phyloP scores from a whole-genome alignment of 2,888 invertebrate species.

The Mythimna loreyi region DNA sequence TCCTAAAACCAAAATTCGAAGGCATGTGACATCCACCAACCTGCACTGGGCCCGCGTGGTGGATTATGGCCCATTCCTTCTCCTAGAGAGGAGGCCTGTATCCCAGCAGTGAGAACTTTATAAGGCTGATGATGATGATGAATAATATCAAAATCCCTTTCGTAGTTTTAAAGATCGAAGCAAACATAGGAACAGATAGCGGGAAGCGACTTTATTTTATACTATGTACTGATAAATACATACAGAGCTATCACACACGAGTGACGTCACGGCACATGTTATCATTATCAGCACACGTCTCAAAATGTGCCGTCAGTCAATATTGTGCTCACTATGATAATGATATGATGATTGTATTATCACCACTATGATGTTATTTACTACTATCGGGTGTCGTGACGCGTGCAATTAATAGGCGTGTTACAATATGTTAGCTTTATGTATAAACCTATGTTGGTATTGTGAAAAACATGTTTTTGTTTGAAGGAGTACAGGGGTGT shows the following conservation, averaged over 20 bases:
- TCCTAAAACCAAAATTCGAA: too few species aligned
- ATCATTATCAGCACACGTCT: not conserved
- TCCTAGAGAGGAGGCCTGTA: too few species aligned
- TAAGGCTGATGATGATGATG: too few species aligned
- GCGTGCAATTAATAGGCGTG: slow-evolving; percentile 20
- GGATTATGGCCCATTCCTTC: too few species aligned
- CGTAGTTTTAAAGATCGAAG: too few species aligned
- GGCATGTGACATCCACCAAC: too few species aligned
- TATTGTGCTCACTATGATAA: slow-evolving; percentile 35
- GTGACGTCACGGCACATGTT: slow-evolving; percentile 30
- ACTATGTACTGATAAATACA: not conserved
- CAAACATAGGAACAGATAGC: too few species aligned
- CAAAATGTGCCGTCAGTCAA: slow-evolving; percentile 23
- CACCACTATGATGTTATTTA: slow-evolving; percentile 23
- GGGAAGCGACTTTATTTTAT: not conserved
- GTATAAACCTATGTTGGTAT: too few species aligned
- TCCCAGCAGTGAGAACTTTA: too few species aligned
- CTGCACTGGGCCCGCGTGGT: too few species aligned
- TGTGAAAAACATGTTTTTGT: slow-evolving; percentile 23
- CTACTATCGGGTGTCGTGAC: slow-evolving; percentile 25
- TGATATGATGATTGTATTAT: slow-evolving; percentile 34
- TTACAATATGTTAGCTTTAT: not conserved
- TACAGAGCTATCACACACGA: slow-evolving; percentile 3
- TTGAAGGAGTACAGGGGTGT: not conserved
- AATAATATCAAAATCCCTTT: too few species aligned